Conservation (phyloP, 2,113 vertebrate species). For the Corythoichthys haematopterus region DNA sequence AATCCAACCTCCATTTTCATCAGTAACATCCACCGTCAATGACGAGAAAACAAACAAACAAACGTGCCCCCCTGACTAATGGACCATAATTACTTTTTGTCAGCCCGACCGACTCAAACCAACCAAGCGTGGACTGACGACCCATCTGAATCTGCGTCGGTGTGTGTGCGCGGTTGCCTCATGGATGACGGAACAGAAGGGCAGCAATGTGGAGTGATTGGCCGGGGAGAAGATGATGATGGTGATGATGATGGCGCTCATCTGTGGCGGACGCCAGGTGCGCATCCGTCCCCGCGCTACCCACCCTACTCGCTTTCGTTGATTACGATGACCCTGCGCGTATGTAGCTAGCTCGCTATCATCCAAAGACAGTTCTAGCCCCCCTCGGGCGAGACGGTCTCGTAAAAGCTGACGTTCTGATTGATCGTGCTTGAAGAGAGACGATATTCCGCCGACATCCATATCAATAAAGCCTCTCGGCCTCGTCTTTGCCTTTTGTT, state of each 20-base stretch:
- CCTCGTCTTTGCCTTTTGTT: constrained; percentile 76
- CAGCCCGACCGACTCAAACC: constrained; percentile 38
- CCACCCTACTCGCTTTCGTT: neutral
- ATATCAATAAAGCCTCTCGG: constrained; percentile 77
- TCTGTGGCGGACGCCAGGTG: constrained; percentile 75
- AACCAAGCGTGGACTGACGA: constrained; percentile 34
- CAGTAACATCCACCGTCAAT: constrained; percentile 1
- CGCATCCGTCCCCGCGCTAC: constrained; percentile 37
- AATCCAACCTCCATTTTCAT: constrained; percentile 1
- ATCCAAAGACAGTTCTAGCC: constrained; percentile 11
- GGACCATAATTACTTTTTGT: constrained; percentile 35
- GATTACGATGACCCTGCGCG: neutral
- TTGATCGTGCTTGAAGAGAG: constrained; percentile 76
- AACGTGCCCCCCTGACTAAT: constrained; percentile 22
- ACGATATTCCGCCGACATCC: constrained; percentile 74
- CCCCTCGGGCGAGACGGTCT: constrained; percentile 49
- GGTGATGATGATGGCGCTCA: constrained; percentile 71
- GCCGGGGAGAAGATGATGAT: constrained; percentile 66
- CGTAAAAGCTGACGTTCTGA: constrained; percentile 71
- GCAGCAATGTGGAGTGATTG: constrained; percentile 16
- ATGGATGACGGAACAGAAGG: constrained; percentile 27
- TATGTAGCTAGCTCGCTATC: constrained; percentile 3
- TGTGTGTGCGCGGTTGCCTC: constrained; percentile 2
- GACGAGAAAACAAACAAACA: constrained; percentile 25
- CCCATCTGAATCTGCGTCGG: constrained; percentile 29